Percentiles rank a stretch among this genome's conserved stretches.
phyloP scores from a whole-genome alignment of 2,113 vertebrate genomes.

The Cynopterus brachyotis region DNA sequence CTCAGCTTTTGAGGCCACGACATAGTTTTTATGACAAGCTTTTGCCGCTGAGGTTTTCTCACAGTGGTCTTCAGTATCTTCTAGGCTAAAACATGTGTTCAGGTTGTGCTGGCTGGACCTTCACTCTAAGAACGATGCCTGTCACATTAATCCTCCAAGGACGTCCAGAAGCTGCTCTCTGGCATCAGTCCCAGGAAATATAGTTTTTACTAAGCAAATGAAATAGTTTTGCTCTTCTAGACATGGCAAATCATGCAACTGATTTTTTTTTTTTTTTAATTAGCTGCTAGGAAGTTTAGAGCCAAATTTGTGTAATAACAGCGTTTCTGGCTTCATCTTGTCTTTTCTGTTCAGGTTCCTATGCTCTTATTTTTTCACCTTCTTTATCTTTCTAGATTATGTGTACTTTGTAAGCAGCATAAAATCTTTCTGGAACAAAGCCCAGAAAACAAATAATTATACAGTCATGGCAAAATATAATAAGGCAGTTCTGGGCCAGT shows the following conservation, averaged over 20 bases:
- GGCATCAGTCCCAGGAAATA: neutral
- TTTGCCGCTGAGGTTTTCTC: neutral
- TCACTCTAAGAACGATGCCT: neutral
- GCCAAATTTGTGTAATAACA: neutral
- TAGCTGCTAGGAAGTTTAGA: neutral
- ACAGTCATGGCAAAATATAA: neutral
- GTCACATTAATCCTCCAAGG: too few relatives aligned
- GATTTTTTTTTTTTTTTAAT: neutral
- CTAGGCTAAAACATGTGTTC: neutral
- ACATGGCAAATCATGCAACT: neutral
- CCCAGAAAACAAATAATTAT: slow-evolving; percentile 7
- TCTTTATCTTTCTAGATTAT: slow-evolving; percentile 17
- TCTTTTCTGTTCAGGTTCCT: neutral
- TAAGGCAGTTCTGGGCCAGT: neutral
- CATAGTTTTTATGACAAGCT: neutral
- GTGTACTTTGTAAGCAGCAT: slow-evolving; percentile 42
- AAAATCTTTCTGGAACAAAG: slow-evolving; percentile 19
- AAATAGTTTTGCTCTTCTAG: neutral
- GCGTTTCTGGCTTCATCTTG: neutral
- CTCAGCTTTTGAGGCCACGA: neutral
- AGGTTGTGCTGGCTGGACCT: neutral
- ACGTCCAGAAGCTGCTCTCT: neutral
- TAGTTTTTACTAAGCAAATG: neutral
- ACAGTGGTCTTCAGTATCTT: neutral
- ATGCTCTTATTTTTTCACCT: neutral